Evolutionary conservation across 2,113 vertebrate genomes (phyloP).

Genomic region (Echinops telfairi): DNA sequence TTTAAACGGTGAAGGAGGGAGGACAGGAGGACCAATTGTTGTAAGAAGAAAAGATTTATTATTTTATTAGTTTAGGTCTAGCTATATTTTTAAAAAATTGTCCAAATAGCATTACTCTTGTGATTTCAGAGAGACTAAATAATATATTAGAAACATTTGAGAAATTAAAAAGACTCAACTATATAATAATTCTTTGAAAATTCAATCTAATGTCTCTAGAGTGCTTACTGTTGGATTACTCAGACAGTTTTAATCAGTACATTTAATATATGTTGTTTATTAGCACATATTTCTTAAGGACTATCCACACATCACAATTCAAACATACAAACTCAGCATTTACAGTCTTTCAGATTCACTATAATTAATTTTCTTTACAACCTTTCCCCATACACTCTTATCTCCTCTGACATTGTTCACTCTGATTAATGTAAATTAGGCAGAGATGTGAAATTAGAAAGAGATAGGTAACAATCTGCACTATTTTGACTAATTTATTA

Average conservation of each 20-base stretch:
- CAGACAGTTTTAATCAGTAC: slow-evolving; percentile 68
- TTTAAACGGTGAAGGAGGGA: not conserved
- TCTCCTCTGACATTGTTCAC: not conserved
- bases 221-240: slow-evolving; percentile 56
- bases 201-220: slow-evolving; percentile 68
- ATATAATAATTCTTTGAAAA: slow-evolving; percentile 70
- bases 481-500: not conserved
- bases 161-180: slow-evolving; percentile 73
- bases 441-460: slow-evolving; percentile 28
- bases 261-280: slow-evolving; percentile 65
- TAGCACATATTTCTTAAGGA: slow-evolving; percentile 66
- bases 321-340: slow-evolving; percentile 1
- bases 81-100: slow-evolving; percentile 17
- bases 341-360: not conserved
- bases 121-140: slow-evolving; percentile 66
- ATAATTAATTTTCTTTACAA: not conserved
- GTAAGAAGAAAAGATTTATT: slow-evolving; percentile 64
- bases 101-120: slow-evolving; percentile 49
- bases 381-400: not conserved
- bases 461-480: not conserved
- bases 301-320: slow-evolving; percentile 21
- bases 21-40: not conserved
- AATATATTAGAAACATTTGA: slow-evolving; percentile 66
- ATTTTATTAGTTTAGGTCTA: slow-evolving; percentile 52
- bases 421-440: not conserved